These are phyloP conservation scores for Diachrysia chrysitis DNA, from an alignment of 2,888 invertebrate genomes.

Conservation along the genomic window DNA sequence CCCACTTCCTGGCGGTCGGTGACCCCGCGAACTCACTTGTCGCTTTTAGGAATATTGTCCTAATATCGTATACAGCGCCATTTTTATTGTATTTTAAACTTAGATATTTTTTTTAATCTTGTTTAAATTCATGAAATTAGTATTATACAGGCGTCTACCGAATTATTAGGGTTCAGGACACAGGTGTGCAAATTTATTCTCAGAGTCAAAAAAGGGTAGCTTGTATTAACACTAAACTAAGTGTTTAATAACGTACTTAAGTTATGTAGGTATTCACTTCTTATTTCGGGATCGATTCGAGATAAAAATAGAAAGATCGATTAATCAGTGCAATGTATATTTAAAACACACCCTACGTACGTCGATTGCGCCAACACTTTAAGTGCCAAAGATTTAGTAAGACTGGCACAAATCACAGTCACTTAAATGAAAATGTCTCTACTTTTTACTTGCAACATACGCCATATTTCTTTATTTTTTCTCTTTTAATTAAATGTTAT, in stretches of 20 bases:
- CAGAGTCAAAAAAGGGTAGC: neutral
- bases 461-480: neutral
- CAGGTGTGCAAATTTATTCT: neutral
- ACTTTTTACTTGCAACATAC: neutral
- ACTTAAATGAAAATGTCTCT: neutral
- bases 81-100: neutral
- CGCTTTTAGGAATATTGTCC: conserved; percentile 51
- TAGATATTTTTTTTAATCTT: no score
- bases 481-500: neutral
- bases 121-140: no score
- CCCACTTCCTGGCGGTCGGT: conserved; percentile 70
- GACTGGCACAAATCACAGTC: conserved; percentile 7
- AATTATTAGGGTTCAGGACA: no score
- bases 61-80: conserved; percentile 17
- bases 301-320: neutral
- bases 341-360: conserved; percentile 1
- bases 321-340: neutral
- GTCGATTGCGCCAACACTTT: conserved; percentile 14
- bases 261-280: no score
- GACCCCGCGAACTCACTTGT: conserved; percentile 65
- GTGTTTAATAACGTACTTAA: neutral
- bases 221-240: neutral
- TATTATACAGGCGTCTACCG: no score
- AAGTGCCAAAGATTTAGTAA: conserved; percentile 22
- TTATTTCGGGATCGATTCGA: neutral